phyloP scores from a whole-genome alignment of 2,888 invertebrate species.

The Deilephila elpenor region DNA sequence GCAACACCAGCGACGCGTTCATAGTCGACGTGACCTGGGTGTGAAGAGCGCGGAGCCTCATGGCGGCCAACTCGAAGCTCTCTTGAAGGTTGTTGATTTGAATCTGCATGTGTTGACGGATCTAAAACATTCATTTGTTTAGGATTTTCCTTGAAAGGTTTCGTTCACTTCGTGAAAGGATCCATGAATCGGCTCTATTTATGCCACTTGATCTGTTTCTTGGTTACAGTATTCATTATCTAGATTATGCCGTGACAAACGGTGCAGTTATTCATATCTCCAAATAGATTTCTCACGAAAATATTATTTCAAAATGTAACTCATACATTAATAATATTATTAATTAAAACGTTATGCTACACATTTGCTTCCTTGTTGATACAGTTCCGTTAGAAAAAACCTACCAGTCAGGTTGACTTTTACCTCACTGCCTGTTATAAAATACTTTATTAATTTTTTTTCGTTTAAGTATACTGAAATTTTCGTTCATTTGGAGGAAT shows the following conservation, averaged over 20 bases:
- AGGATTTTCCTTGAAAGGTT: constrained; percentile 33
- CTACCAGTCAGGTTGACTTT: too few relatives aligned
- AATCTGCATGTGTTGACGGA: constrained; percentile 88
- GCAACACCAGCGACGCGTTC: constrained; percentile 62
- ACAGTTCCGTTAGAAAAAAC: neutral
- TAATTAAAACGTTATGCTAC: too few relatives aligned
- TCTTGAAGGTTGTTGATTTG: constrained; percentile 88
- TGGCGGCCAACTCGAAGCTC: constrained; percentile 87
- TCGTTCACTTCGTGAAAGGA: constrained; percentile 31
- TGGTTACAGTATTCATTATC: neutral
- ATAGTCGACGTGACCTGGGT: constrained; percentile 87
- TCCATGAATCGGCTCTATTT: constrained; percentile 5
- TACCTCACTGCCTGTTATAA: too few relatives aligned
- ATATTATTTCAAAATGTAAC: neutral
- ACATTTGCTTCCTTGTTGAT: too few relatives aligned
- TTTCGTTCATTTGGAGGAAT: too few relatives aligned
- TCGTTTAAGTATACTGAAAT: too few relatives aligned
- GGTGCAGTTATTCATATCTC: neutral
- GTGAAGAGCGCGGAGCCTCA: constrained; percentile 86
- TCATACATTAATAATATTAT: too few relatives aligned
- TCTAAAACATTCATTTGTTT: constrained; percentile 62
- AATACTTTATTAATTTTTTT: too few relatives aligned
- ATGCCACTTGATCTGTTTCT: neutral
- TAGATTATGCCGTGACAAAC: neutral
- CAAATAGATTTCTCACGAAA: neutral